These are phyloP conservation scores for Amblyteles armatorius DNA, from an alignment of 2,888 invertebrate genomes.

Conservation along the genomic window DNA sequence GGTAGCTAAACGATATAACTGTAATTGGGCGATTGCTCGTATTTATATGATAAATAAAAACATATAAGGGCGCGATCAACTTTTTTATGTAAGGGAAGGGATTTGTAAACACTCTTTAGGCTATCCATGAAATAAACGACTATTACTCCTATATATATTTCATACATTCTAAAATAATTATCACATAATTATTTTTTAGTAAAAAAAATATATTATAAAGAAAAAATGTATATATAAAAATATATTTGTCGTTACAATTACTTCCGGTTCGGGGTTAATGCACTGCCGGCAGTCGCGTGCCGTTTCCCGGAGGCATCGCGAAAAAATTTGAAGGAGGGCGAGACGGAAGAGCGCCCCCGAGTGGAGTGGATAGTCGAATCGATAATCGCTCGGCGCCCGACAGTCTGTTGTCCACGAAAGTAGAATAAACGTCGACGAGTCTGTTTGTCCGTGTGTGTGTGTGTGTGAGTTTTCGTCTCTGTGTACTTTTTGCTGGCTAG, in stretches of 20 bases:
- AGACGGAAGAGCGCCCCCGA: neutral
- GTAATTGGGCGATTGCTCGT: too few relatives aligned
- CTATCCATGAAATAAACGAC: too few relatives aligned
- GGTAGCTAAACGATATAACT: too few relatives aligned
- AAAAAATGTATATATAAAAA: neutral
- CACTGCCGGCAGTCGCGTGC: neutral
- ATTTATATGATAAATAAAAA: too few relatives aligned
- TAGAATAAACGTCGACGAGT: slow-evolving; percentile 55
- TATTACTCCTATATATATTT: too few relatives aligned
- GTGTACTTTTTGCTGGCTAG: slow-evolving; percentile 24
- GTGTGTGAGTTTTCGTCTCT: neutral
- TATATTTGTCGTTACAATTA: neutral
- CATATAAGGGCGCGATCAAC: too few relatives aligned
- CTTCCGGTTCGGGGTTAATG: neutral
- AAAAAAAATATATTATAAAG: neutral
- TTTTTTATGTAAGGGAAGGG: too few relatives aligned
- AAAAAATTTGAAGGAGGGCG: slow-evolving; percentile 4
- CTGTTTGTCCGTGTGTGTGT: neutral
- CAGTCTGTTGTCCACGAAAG: slow-evolving; percentile 61
- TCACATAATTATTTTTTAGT: too few relatives aligned
- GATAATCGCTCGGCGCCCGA: slow-evolving; percentile 65
- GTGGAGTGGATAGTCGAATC: slow-evolving; percentile 58
- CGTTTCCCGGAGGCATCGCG: slow-evolving; percentile 12
- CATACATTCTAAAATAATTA: too few relatives aligned
- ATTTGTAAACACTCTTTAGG: too few relatives aligned